Percentiles rank a stretch among this genome's conserved stretches.
These are phyloP conservation scores for Tympanuchus pallidicinctus DNA, from an alignment of 2,113 vertebrate species.

Conservation along the genomic window DNA sequence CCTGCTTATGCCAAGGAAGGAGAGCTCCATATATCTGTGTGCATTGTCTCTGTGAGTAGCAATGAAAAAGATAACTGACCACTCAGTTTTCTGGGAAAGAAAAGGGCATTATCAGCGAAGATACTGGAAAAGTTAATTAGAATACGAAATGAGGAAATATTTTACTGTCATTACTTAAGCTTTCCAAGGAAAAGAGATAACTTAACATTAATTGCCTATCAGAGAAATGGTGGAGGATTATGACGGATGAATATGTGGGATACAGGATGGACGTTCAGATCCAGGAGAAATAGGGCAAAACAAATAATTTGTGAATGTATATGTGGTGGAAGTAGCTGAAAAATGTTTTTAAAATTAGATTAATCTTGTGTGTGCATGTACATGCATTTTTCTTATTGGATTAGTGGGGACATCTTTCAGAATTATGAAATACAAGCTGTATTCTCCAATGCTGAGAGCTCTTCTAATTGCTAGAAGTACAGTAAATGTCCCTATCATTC, in stretches of 20 bases:
- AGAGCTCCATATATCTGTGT: background rate
- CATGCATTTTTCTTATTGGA: slow-evolving; percentile 54
- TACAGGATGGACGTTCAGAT: slow-evolving; percentile 25
- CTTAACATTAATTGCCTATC: slow-evolving; percentile 51
- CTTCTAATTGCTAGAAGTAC: slow-evolving; percentile 74
- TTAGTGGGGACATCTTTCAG: slow-evolving; percentile 61
- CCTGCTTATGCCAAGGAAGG: background rate
- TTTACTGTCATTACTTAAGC: slow-evolving; percentile 15
- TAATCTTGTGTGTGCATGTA: slow-evolving; percentile 32
- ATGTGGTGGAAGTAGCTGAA: background rate
- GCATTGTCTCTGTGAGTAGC: background rate
- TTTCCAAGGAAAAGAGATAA: slow-evolving; percentile 31
- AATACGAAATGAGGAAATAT: slow-evolving; percentile 54
- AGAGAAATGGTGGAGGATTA: slow-evolving; percentile 24
- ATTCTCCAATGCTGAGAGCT: slow-evolving; percentile 62
- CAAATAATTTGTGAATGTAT: slow-evolving; percentile 37
- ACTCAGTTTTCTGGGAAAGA: slow-evolving; percentile 37
- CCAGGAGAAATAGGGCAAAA: background rate
- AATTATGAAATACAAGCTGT: slow-evolving; percentile 71
- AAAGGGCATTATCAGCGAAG: background rate
- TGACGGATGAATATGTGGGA: background rate
- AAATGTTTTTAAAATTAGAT: slow-evolving; percentile 41
- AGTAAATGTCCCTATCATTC: slow-evolving; percentile 77
- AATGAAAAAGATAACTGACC: slow-evolving; percentile 34
- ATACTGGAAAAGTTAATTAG: slow-evolving; percentile 59